Evolutionary conservation across 1,140 invertebrate species (phyloP), one percentile per base, ranked within the genome.

Genomic region (Heliconius eleuchia): DNA sequence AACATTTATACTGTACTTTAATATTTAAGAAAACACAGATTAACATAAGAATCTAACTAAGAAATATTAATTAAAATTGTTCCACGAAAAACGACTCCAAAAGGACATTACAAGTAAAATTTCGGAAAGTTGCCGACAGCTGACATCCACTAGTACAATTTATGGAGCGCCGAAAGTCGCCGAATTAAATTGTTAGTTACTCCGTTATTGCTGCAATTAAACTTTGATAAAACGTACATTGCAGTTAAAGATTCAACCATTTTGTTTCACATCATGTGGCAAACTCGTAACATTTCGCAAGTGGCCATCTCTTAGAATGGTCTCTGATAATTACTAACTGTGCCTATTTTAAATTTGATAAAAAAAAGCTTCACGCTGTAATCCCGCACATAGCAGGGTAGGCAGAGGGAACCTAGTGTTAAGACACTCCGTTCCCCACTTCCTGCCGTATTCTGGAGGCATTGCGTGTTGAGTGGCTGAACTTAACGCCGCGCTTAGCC

Each of bases 51-150:
- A 79, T 82, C 82, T 42, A 72, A 84, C 86, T 89, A 89, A 90
- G 89, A 91, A 90, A 91, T 89, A 92, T 92, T 91, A 94, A 94
- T 94, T 93, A 91, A 92, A 93, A 91, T 89, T 90, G 85, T 89
- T 91, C 77, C 83, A 79, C 87, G 85, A 90, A 89, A 92, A 92
- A 92, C 90, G 91, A 87, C 87, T 82, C 82, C 79, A 85, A 87
- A 88, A 90, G 87, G 91, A 93, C 91, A 93, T 94, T 93, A 93
- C 88, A 87, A 90, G 90, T 91, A 90, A 91, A 91, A 91, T 89
- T 92, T 85, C 81, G 83, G 81, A 86, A 91, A 93, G 87, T 93
- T 93, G 87, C 81, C 88, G 92, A 94, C 92, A 91, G 88, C 88
- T 92, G 92, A 93, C 92, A 92, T 92, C 92, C 85, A 86, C 87